Conservation (phyloP, 2,888 invertebrate species). For the Rugalucina vietnamica region DNA sequence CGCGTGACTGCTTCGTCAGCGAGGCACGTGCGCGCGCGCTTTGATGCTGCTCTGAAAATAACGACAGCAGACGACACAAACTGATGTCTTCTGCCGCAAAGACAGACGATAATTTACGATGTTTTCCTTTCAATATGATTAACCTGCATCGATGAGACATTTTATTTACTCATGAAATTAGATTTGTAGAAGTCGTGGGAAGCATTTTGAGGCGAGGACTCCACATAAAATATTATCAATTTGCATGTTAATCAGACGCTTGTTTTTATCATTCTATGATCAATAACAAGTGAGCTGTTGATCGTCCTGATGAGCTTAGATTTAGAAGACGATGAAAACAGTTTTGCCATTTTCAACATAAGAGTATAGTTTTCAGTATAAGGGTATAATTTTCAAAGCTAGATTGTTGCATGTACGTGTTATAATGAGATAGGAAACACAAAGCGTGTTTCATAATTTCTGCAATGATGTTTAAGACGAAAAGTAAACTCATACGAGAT, state of each 20-base stretch:
- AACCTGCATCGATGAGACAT: conserved; percentile 21
- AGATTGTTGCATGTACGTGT: neutral
- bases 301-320: neutral
- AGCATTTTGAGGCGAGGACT: neutral
- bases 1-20: conserved; percentile 8
- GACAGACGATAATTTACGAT: conserved; percentile 54
- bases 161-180: conserved; percentile 19
- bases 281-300: neutral
- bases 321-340: neutral
- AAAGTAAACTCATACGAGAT: too few species aligned
- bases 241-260: conserved; percentile 15
- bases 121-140: conserved; percentile 56
- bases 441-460: too few species aligned
- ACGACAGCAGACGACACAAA: conserved; percentile 53
- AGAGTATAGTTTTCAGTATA: neutral
- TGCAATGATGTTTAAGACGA: too few species aligned
- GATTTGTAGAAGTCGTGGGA: conserved; percentile 2
- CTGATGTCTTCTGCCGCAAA: conserved; percentile 51
- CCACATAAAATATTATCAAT: conserved; percentile 16
- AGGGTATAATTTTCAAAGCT: neutral
- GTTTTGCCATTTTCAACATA: neutral
- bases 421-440: conserved; percentile 1
- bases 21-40: conserved; percentile 40
- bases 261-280: neutral
- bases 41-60: conserved; percentile 30